Evolutionary conservation across 2,113 vertebrate species (phyloP).

Genomic region (Prinia subflava): DNA sequence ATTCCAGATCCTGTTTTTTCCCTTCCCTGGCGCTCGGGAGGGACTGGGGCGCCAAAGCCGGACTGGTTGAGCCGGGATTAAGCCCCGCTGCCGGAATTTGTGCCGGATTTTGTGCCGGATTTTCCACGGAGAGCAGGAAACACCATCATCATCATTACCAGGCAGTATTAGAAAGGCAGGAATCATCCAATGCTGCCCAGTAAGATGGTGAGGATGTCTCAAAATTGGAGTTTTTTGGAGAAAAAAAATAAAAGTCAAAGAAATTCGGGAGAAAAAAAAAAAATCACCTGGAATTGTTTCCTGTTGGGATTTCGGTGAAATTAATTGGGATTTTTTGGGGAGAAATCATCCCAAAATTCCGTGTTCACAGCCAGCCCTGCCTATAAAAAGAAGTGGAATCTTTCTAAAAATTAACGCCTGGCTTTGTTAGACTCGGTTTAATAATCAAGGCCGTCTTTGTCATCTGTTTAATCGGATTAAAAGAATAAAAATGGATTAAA

Average conservation of each 20-base stretch:
- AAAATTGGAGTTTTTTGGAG: background rate
- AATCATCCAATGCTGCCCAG: constrained; percentile 99
- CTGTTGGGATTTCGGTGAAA: background rate
- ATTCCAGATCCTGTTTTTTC: too few species aligned
- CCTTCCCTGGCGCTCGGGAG: too few species aligned
- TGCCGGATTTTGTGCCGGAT: background rate
- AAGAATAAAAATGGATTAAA: too few species aligned
- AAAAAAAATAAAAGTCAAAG: too few species aligned
- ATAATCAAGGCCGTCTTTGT: background rate
- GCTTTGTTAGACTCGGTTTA: background rate
- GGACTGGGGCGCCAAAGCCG: too few species aligned
- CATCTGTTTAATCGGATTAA: background rate
- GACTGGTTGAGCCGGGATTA: too few species aligned
- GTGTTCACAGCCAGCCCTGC: rapidly evolving
- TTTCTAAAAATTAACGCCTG: background rate
- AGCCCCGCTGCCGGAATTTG: too few species aligned
- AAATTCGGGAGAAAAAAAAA: background rate
- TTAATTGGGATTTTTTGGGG: background rate
- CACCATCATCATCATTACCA: constrained; percentile 99
- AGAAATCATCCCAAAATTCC: background rate
- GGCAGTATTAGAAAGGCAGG: constrained; percentile 98
- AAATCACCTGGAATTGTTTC: background rate
- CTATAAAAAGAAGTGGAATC: rapidly evolving
- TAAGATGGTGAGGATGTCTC: constrained; percentile 93
- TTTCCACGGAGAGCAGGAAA: constrained; percentile 69